Base-by-base conservation (phyloP, 2,888 invertebrate genomes). In the Agrochola lota region DNA sequence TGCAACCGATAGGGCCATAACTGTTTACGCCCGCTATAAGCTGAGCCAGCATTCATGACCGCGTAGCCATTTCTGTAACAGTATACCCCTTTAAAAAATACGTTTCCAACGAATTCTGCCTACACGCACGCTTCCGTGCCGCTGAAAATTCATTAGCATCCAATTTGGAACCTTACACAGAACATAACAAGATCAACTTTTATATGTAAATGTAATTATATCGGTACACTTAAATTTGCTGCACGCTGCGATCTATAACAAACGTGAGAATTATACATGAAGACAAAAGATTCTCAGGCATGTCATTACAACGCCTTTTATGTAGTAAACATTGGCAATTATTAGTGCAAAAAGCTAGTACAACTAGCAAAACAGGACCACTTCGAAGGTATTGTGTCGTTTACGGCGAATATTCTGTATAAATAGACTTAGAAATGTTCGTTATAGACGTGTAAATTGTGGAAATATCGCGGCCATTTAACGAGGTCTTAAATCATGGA, bases 231-330 rank as follows among this genome's bases (percentile, higher is more conserved):
- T 68, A 64, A 74, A 71, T 77, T 81, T 71, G 68, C 72, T 77
- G 70, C 75, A 75, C 40, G 67, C 78, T 71, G 81, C 85, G 83
- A 87, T 88, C 86, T 86, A 82, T 87, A 83, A 84, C 85, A 87
- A 87, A 86, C 90, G 89, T 90, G 90, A 88, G 90, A 90, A 90
- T 88, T 89, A 86, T 81, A 85, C 86, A 83, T 78, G 84, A 83
- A 91, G 84, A 91, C 90, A 91, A 91, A 91, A 91, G 90, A 87
- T 90, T 90, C 90, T 84, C 90, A 89, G 89, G 88, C 91, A 86
- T 90, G 89, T 90, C 89, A 91, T 92, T 92, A 92, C 89, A 85
- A 87, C 90, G 89, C 86, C 90, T 89, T 90, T 92, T 91, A 91
- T 91, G 85, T 75, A 80, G 80, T 86, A 81, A 81, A 87, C 84